A percentile compares a stretch with the other conserved stretches of the same genome.
These are phyloP conservation scores for Polyodon spathula DNA, from an alignment of 2,113 vertebrate genomes.

Conservation along the genomic window DNA sequence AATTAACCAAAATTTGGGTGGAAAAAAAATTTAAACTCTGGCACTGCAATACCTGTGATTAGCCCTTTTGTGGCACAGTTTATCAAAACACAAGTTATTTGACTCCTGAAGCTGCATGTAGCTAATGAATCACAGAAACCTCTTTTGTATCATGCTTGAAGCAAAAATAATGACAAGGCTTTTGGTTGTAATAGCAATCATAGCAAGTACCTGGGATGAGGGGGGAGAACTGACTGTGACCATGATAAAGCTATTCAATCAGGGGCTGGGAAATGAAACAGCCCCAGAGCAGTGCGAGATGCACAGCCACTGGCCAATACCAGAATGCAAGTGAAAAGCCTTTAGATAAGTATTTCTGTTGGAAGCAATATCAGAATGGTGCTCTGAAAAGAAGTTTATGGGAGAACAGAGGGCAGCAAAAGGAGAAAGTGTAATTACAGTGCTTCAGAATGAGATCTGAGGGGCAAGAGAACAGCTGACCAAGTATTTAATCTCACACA, in stretches of 20 bases:
- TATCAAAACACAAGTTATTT: no score
- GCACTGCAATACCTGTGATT: no score
- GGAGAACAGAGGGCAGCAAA: background rate
- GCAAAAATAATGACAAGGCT: background rate
- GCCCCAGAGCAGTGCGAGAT: background rate
- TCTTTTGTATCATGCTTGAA: background rate
- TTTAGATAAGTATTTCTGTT: background rate
- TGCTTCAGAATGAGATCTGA: background rate
- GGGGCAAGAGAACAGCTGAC: background rate
- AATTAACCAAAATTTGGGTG: no score
- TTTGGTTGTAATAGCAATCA: no score
- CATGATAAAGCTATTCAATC: conserved; percentile 1
- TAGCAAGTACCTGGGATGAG: background rate
- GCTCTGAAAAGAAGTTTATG: background rate
- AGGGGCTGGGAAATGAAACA: conserved; percentile 1
- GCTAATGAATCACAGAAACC: no score
- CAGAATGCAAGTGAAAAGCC: background rate
- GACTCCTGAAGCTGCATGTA: no score
- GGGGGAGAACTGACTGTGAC: background rate
- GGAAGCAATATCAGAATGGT: conserved; percentile 1
- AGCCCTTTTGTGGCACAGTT: no score
- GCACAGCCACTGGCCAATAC: background rate
- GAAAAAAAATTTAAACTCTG: no score
- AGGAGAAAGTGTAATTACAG: background rate
- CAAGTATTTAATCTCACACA: conserved; percentile 11